Evolutionary conservation across 2,113 vertebrate genomes (phyloP).

Genomic region (Dromiciops gliroides): DNA sequence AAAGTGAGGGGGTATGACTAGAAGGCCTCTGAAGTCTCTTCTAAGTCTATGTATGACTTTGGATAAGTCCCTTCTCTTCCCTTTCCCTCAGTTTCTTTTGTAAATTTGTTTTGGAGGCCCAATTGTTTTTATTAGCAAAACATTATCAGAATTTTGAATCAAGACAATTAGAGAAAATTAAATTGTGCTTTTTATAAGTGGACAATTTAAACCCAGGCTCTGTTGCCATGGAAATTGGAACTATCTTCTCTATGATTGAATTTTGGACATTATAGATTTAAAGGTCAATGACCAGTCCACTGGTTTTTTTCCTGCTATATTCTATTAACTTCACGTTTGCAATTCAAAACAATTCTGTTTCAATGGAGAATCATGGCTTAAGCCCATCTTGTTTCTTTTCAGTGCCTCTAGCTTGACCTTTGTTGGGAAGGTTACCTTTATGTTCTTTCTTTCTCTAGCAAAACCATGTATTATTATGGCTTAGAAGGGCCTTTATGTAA

Average conservation of each 20-base stretch:
- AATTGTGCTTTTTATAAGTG: slow-evolving; percentile 21
- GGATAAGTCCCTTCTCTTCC: background rate
- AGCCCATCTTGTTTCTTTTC: slow-evolving; percentile 4
- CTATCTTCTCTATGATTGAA: background rate
- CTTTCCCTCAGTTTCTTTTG: background rate
- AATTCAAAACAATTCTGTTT: slow-evolving; percentile 18
- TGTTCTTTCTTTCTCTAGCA: accelerated
- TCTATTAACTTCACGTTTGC: slow-evolving; percentile 35
- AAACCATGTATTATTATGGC: background rate
- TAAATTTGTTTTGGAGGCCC: background rate
- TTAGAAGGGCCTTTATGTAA: slow-evolving; percentile 93
- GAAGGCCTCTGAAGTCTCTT: background rate
- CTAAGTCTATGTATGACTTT: background rate
- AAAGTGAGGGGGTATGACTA: background rate
- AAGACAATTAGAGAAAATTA: slow-evolving; percentile 61
- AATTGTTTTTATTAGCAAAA: slow-evolving; percentile 20
- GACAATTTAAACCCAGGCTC: background rate
- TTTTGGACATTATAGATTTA: background rate
- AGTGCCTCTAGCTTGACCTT: background rate
- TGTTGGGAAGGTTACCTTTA: background rate
- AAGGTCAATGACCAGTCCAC: slow-evolving; percentile 7
- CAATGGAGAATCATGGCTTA: background rate
- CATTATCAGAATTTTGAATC: slow-evolving; percentile 67
- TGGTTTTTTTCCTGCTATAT: slow-evolving; percentile 60
- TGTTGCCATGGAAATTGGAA: accelerated